Base-by-base conservation (phyloP, 2,113 vertebrate species). In the Corythaixoides concolor region DNA sequence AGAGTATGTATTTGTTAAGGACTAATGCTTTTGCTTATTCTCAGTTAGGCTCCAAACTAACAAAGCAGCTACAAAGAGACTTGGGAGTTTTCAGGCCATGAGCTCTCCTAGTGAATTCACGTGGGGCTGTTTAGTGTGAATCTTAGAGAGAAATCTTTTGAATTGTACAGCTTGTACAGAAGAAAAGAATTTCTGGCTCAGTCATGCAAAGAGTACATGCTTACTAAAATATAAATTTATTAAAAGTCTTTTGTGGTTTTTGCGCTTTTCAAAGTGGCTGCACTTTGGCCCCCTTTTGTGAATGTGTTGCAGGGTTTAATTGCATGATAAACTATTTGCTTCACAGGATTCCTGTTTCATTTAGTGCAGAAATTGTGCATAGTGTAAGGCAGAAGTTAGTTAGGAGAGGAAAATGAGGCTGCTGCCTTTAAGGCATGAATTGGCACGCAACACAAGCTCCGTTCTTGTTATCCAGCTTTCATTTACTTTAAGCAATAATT, bases 401-500 rank as follows among this genome's bases (percentile, higher is more conserved):
- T 90, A 35, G 59, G 53, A 82, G 37, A 68, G 58, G 52, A 41
- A 49, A 47, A 63, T 83, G 45, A 76, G 75, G 55, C 53, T 80
- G 59, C 68, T 92, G 62, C 50, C 67, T 84, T 59, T 70, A 70
- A 77, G 79, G 55, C 35, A 20, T 33, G n/a, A 95, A 78, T 56
- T 94, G 79, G 60, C 55, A 52, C 2, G 8, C 59, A 81, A 22
- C 9, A 23, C 30, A 52, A 74, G 18, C 76, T 86, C 4, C 5
- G 4, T 3, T 62, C 90, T 92, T 80, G 22, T 23, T 85, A 76
- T 77, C 52, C 85, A 86, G 41, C 85, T 88, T 93, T 77, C 64
- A 35, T 84, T 88, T 91, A 66, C 75, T 80, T 95, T 45, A 90
- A 88, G 79, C 88, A 92, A 67, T 86, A 88, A 92, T 91, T 92